Evolutionary conservation across 1,140 invertebrate species (phyloP).

Genomic region (Halictus rubicundus): DNA sequence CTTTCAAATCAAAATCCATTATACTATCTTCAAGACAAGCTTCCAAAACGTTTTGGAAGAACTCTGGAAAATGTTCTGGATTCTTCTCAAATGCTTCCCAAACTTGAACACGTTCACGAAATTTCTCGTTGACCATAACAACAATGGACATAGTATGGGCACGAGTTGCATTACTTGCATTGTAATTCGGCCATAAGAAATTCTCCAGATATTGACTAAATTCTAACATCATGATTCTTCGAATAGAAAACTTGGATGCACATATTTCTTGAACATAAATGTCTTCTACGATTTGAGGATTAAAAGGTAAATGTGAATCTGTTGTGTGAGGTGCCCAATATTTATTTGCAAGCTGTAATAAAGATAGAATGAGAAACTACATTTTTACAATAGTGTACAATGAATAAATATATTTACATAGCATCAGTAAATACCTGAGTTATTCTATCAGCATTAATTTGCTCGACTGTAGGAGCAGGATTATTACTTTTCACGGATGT

Average conservation of each 20-base stretch:
- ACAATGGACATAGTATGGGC: slow-evolving; percentile 97
- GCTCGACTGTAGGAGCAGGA: slow-evolving; percentile 88
- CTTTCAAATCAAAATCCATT: slow-evolving; percentile 83
- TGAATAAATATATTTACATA: background rate
- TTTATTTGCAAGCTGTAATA: slow-evolving; percentile 88
- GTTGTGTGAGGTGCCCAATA: slow-evolving; percentile 93
- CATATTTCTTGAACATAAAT: slow-evolving; percentile 91
- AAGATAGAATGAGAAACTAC: slow-evolving; percentile 2
- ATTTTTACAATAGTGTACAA: background rate
- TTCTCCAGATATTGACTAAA: slow-evolving; percentile 99
- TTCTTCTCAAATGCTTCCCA: slow-evolving; percentile 94
- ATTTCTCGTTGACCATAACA: slow-evolving; percentile 99
- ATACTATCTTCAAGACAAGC: slow-evolving; percentile 84
- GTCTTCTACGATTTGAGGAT: slow-evolving; percentile 88
- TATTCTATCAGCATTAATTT: slow-evolving; percentile 91
- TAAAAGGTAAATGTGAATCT: slow-evolving; percentile 85
- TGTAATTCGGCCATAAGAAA: slow-evolving; percentile 98
- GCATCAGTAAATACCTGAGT: slow-evolving; percentile 84
- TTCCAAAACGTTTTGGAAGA: slow-evolving; percentile 92
- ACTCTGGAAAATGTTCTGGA: slow-evolving; percentile 90
- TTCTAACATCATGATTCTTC: slow-evolving; percentile 96
- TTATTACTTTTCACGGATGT: slow-evolving; percentile 81
- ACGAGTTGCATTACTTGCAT: slow-evolving; percentile 84
- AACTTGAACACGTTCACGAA: slow-evolving; percentile 96
- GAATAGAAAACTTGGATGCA: slow-evolving; percentile 89